Evolutionary conservation across 30 jellyfish, hydroid and myxozoan species (phyloP).

Genomic region (Rhopilema esculentum): DNA sequence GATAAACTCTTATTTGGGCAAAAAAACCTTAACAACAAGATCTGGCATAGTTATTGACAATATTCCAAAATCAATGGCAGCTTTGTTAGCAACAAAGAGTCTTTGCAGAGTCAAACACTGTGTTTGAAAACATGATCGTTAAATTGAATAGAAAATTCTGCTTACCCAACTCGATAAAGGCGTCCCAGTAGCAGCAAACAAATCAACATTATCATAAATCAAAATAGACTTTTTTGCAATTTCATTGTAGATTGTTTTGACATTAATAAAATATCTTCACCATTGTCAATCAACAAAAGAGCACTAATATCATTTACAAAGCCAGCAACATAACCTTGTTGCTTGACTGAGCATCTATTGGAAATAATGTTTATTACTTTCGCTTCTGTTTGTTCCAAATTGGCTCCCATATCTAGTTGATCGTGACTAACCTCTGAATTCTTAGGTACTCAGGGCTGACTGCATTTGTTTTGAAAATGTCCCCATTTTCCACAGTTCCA

Average conservation of each 20-base stretch:
- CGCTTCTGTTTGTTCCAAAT: background rate
- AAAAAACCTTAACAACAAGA: background rate
- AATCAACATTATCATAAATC: background rate
- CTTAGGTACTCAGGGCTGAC: constrained; percentile 1
- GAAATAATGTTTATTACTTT: background rate
- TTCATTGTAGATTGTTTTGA: too few relatives aligned
- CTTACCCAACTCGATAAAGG: background rate
- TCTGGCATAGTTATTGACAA: constrained; percentile 3
- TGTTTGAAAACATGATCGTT: constrained; percentile 5
- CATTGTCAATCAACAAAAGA: constrained; percentile 19
- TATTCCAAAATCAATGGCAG: too few relatives aligned
- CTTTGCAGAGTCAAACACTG: background rate
- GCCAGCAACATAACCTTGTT: constrained; percentile 21
- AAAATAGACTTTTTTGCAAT: too few relatives aligned
- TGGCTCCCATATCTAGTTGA: constrained; percentile 4
- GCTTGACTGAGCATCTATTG: constrained; percentile 10
- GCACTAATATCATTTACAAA: constrained; percentile 13
- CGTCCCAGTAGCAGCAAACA: background rate
- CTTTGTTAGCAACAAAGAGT: background rate
- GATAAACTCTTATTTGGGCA: constrained; percentile 6
- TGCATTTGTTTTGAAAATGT: constrained; percentile 19
- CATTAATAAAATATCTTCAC: constrained; percentile 16
- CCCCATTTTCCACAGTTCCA: too few relatives aligned
- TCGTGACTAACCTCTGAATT: constrained; percentile 2
- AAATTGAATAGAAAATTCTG: constrained; percentile 15